phyloP scores from a whole-genome alignment of 2,113 vertebrate species.

The Suricata suricatta region DNA sequence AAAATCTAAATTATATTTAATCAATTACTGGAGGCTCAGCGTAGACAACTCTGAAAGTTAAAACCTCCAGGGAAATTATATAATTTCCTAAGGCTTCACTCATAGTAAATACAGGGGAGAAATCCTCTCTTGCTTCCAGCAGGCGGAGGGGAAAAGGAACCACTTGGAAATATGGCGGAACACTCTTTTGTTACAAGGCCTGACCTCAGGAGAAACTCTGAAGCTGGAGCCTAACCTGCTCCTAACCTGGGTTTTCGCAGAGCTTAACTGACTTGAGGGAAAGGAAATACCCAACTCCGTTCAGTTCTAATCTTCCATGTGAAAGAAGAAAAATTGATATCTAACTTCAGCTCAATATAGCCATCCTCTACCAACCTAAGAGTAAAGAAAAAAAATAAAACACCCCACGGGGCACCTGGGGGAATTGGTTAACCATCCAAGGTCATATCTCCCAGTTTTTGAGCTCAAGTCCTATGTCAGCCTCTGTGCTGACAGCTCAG shows the following conservation, averaged over 20 bases:
- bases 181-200: background rate
- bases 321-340: background rate
- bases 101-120: too few species aligned
- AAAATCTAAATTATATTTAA: background rate
- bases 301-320: background rate
- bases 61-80: background rate
- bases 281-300: background rate
- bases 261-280: background rate
- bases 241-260: background rate
- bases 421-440: too few species aligned
- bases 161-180: background rate
- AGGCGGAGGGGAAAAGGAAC: background rate
- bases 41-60: background rate
- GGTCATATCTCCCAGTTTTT: too few species aligned
- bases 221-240: background rate
- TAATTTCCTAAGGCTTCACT: background rate
- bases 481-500: too few species aligned
- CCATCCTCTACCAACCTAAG: background rate
- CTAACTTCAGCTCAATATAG: background rate
- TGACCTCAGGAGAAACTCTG: too few species aligned
- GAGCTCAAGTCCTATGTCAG: too few species aligned
- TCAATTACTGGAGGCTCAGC: background rate
- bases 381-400: background rate
- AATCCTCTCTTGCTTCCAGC: background rate
- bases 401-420: too few species aligned